Evolutionary conservation across 64 coral and sea anemone genomes (phyloP).

Genomic region (Anthopleura sola): DNA sequence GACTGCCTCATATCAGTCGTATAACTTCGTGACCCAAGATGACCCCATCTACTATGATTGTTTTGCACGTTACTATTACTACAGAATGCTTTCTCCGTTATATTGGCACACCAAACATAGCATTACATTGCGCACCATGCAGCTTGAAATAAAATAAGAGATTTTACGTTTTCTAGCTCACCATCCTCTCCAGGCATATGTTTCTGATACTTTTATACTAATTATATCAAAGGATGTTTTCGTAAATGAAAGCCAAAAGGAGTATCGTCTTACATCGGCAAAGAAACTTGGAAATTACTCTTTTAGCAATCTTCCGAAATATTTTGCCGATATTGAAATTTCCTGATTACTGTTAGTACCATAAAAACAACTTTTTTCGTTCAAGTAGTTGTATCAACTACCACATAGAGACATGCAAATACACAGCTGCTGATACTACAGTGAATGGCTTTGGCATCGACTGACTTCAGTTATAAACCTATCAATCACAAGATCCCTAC

Average conservation of each 20-base stretch:
- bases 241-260: not conserved
- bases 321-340: not conserved
- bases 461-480: not conserved
- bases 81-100: not conserved
- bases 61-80: not conserved
- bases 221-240: not conserved
- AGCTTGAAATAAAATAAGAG: not conserved
- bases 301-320: not conserved
- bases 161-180: not conserved
- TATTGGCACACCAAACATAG: not conserved
- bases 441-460: not conserved
- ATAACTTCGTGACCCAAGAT: not conserved
- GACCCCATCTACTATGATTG: not conserved
- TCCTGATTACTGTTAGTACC: not conserved
- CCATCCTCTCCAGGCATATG: not conserved
- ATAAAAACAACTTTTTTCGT: not conserved
- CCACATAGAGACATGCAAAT: not conserved
- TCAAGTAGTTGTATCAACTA: not conserved
- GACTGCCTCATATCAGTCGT: not conserved
- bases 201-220: not conserved
- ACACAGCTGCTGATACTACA: not conserved
- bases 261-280: not conserved
- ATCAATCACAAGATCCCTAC: not conserved
- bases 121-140: not conserved
- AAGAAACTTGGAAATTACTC: not conserved